Evolutionary conservation across 2,113 vertebrate genomes (phyloP), one percentile per base, ranked within the genome.

Genomic region (Xyliphius kryptos): DNA sequence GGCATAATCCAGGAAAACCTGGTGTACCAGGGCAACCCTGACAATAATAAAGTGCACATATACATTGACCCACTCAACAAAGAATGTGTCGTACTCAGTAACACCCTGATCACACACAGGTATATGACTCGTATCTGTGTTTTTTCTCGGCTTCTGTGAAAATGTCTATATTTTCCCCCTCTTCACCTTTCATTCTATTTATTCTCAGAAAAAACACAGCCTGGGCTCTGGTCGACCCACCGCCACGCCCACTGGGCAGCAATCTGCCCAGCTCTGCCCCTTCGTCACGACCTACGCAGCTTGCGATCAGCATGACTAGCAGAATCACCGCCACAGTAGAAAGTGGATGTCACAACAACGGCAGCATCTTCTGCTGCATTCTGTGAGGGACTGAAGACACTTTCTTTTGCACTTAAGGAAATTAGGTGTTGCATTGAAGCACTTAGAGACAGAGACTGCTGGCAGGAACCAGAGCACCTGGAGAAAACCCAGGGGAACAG

Each of bases 1-100:
- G 91, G 89, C 26, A 63, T 87, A 14, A 84, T 96, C 26, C 87
- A 91, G 63, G 91, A 94, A 74, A 97, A 95, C 66, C 72, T 89
- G 47, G 83, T 94, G 77, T 97, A 90, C 78, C 90, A 94, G 77
- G 89, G 90, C 15, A 86, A 84, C 66, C 74, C 83, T 17, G 82
- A 80, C 50, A 83, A 76, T 71, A 78, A 75, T 19, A 94, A 90
- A 77, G 77, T 79, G 14, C 82, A 90, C 62, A 80, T 93, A 32
- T 85, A 87, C 57, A 79, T 64, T 70, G 66, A 83, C 76, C 17
- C 86, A 59, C 74, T 78, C 76, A 87, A 83, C 68, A 79, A 87
- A 32, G 83, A 85, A 19, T 93, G 89, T 14, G 3, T 88, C 8
- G 63, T 94, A 43, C 83, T 87, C 16, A 91, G 90, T 78, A 95